phyloP scores from a whole-genome alignment of 2,797 vertebrate genomes.

The Denticeps clupeoides region DNA sequence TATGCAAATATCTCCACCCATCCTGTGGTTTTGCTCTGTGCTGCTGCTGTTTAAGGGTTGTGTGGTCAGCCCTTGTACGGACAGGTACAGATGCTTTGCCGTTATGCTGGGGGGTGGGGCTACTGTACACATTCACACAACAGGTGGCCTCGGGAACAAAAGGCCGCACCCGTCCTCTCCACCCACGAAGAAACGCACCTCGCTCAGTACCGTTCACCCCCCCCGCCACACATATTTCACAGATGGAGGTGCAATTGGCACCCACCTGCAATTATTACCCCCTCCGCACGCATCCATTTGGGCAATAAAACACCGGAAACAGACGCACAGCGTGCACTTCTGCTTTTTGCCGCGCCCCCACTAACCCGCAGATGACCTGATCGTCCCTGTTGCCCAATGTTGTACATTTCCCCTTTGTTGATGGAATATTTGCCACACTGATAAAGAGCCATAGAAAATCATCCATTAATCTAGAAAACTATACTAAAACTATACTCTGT shows the following conservation, averaged over 20 bases:
- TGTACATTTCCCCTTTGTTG: too few species aligned
- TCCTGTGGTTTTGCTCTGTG: background rate
- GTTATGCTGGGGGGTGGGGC: background rate
- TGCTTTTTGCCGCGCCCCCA: slow-evolving; percentile 9
- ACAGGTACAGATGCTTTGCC: background rate
- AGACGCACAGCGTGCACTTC: slow-evolving; percentile 19
- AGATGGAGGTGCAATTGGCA: too few species aligned
- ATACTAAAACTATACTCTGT: background rate
- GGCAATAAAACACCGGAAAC: slow-evolving; percentile 29
- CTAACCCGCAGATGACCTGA: too few species aligned
- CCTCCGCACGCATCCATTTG: slow-evolving; percentile 28
- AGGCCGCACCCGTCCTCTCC: background rate
- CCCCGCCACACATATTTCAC: too few species aligned
- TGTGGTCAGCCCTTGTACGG: background rate
- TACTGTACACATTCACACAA: background rate
- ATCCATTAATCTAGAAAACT: background rate
- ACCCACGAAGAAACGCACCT: background rate
- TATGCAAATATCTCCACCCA: too few species aligned
- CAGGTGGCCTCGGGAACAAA: background rate
- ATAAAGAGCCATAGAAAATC: slow-evolving; percentile 2
- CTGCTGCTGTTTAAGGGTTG: background rate
- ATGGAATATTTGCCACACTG: too few species aligned
- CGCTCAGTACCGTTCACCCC: too few species aligned
- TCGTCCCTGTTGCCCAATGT: too few species aligned
- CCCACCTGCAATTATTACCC: slow-evolving; percentile 38